Base-by-base conservation (phyloP, 2,888 invertebrate species). In the Agrotis ipsilon region DNA sequence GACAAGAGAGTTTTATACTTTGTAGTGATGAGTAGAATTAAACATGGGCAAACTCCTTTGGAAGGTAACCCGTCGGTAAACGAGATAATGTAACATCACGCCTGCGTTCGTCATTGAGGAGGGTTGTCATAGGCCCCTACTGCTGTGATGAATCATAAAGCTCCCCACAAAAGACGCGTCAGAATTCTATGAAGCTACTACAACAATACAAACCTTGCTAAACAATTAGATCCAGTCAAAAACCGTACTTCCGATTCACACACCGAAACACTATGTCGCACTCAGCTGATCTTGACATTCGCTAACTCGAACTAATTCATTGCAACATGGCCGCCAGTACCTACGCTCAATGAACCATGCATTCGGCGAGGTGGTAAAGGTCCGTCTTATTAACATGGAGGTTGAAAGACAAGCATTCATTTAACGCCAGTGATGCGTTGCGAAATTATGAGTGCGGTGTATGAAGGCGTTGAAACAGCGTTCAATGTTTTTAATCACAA, bases 361-460 rank as follows among this genome's bases (percentile, higher is more conserved):
- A 75, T 75, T 70, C 74, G 70, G 73, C 81, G 82, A 39, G 39
- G 39, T 39, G 1, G 49, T 45, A 90, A 88, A 90, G 93, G 93
- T 85, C 92, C 86, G 83, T 86, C 88, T 83, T 77, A 90, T 95
- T 95, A 94, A 89, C 94, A 84, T 72, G 66, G 67, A 61, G 65
- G 68, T 74, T 72, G 68, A 69, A 72, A 84, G 76, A 78, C 78
- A 78, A 65, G 67, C 77, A 61, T 81, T 72, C 69, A 82, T 81
- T 84, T 80, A 76, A 54, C 68, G 70, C 72, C 61, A 86, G 72
- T 76, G 80, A 79, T 78, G 86, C 85, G 79, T 85, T 86, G 69
- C 85, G 79, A 86, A 85, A 85, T 39, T 39, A 39, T 76, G 18
- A 49, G 54, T 67, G 65, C 67, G 72, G 51, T 77, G 75, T 78